A percentile compares a stretch with the other conserved stretches of the same genome.
These are phyloP conservation scores for Brachionus manjavacas DNA, from an alignment of 1,140 invertebrate species.

Conservation along the genomic window DNA sequence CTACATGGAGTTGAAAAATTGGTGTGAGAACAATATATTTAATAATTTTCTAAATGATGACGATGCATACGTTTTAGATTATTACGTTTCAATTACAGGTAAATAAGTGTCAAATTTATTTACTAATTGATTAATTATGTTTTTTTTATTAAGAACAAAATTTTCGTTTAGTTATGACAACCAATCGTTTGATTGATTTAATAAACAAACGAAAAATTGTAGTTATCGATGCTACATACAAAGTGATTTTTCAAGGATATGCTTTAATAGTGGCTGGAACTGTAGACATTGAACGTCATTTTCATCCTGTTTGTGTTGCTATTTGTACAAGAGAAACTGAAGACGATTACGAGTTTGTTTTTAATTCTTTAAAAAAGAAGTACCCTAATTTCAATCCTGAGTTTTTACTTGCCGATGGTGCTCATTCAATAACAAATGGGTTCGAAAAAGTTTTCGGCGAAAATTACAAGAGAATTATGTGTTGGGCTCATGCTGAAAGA, in stretches of 20 bases:
- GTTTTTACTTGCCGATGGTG: background rate
- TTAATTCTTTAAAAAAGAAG: background rate
- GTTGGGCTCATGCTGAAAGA: background rate
- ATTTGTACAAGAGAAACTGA: constrained; percentile 14
- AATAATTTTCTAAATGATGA: background rate
- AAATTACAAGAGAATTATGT: background rate
- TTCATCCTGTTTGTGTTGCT: background rate
- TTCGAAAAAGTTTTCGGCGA: background rate
- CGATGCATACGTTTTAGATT: constrained; percentile 7
- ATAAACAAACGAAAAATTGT: background rate
- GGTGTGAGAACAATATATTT: constrained; percentile 10
- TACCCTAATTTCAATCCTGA: background rate
- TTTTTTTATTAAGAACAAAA: background rate
- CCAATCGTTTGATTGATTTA: background rate
- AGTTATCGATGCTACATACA: constrained; percentile 8
- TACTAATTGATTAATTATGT: background rate
- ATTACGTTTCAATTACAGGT: constrained; percentile 26
- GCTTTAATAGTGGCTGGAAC: background rate
- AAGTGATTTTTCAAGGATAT: constrained; percentile 23
- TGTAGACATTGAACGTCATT: background rate
- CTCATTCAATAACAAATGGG: background rate
- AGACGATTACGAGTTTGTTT: constrained; percentile 9
- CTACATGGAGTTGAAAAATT: constrained; percentile 1
- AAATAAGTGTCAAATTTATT: background rate
- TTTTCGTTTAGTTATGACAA: background rate